Evolutionary conservation across 2,797 vertebrate species (phyloP).

Genomic region (Pyrrhura leucotis): DNA sequence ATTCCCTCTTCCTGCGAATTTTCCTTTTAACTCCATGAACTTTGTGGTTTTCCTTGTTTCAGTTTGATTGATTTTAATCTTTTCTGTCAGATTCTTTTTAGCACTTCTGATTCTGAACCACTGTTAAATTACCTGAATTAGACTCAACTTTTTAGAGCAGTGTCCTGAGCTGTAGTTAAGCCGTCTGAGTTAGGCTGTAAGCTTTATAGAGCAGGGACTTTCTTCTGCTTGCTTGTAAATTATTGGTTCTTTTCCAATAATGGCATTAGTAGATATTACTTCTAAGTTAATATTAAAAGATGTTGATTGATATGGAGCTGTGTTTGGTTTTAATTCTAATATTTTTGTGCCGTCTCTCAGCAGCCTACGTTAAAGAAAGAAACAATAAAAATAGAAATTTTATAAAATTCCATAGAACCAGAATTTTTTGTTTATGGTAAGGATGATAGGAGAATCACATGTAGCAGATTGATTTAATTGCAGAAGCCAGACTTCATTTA

Average conservation of each 20-base stretch:
- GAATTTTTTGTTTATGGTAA: not conserved
- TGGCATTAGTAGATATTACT: not conserved
- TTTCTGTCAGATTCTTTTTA: not conserved
- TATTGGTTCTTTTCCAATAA: not conserved
- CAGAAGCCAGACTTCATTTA: not conserved
- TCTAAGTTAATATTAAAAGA: not conserved
- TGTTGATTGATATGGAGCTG: not conserved
- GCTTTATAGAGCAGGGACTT: not conserved
- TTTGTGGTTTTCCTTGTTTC: not conserved
- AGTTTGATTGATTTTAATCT: not conserved
- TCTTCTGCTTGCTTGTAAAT: not conserved
- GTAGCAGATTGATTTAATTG: not conserved
- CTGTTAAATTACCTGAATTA: not conserved
- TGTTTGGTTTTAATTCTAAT: not conserved
- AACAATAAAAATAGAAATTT: not conserved
- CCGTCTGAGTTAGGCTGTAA: not conserved
- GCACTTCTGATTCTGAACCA: not conserved
- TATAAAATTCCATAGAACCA: not conserved
- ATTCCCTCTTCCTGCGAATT: not conserved
- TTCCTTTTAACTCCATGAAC: not conserved
- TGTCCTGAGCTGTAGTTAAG: not conserved
- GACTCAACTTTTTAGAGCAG: not conserved
- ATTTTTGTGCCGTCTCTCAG: not conserved
- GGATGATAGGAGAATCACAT: not conserved
- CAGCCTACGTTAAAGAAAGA: not conserved